Evolutionary conservation across 2,888 invertebrate genomes (phyloP), one percentile per base, ranked within the genome.

Genomic region (Leptarthrus brevirostris): DNA sequence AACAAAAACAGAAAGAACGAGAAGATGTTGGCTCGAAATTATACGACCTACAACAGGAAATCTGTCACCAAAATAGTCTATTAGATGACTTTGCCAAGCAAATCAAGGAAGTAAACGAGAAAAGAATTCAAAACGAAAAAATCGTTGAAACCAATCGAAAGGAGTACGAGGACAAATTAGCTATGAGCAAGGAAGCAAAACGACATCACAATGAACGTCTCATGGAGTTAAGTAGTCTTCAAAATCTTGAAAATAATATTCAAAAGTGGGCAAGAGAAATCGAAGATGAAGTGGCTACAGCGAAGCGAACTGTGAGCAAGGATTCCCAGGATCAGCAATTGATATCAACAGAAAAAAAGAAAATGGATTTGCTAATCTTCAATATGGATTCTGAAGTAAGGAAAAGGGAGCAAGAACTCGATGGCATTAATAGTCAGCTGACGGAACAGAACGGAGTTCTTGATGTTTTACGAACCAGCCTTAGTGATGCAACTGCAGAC

Each of bases 401-500:
- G 88, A 89, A 88, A 77, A 84, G 92, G 16, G 91, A 93, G 80
- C 87, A 87, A 0, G 91, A 92, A 80, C 81, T 91, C 69, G 88
- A 88, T 77, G 86, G 88, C 77, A 87, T 91, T 76, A 86, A 88
- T 64, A 89, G 90, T 77, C 93, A 93, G 80, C 81, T 91, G 22
- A 85, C 88, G 14, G 87, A 91, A 1, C 92, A 92, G 81, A 88
- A 88, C 56, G 85, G 86, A 3, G 90, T 92, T 79, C 88, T 90
- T 80, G 88, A 89, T 74, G 82, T 85, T 12, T 80, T 89, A 14
- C 86, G 87, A 44, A 86, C 87, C 79, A 86, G 90, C 81, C 88
- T 92, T 26, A 88, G 90, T 0, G 87, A 91, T 76, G 91, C 91
- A n/a, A 90, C 90, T 75, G 89, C 90, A 0, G 93, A 93, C 80